Evolutionary conservation across 2,113 vertebrate genomes (phyloP).

Genomic region (Channa maculata): DNA sequence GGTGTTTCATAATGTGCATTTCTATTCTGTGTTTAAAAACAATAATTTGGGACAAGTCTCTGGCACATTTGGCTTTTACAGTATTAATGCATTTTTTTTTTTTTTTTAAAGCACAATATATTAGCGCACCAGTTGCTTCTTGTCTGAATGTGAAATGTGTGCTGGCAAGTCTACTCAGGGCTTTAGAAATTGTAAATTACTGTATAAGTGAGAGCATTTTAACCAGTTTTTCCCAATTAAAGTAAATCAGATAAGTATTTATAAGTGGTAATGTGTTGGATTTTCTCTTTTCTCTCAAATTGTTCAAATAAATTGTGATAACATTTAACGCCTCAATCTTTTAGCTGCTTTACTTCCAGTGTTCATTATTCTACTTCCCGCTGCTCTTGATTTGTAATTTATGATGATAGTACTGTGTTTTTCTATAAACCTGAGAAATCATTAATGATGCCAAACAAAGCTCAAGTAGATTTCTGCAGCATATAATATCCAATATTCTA

Average conservation of each 20-base stretch:
- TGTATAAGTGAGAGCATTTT: conserved; percentile 23
- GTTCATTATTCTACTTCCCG: conserved; percentile 19
- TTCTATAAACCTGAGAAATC: conserved; percentile 18
- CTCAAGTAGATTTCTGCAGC: conserved; percentile 26
- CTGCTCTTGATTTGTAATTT: conserved; percentile 43
- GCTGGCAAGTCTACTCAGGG: background rate
- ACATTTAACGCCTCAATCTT: conserved; percentile 16
- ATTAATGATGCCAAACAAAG: conserved; percentile 38
- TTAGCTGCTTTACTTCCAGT: conserved; percentile 19
- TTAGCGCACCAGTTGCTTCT: background rate
- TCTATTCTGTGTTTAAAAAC: too few species aligned
- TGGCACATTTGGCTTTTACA: too few species aligned
- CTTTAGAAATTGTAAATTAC: conserved; percentile 3
- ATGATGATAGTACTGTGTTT: background rate
- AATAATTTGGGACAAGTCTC: too few species aligned
- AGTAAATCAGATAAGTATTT: conserved; percentile 12
- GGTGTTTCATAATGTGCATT: too few species aligned
- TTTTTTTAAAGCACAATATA: background rate
- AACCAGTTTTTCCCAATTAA: conserved; percentile 28
- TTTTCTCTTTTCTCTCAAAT: conserved; percentile 21
- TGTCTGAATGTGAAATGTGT: conserved; percentile 4
- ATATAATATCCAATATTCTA: conserved; percentile 1
- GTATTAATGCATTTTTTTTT: background rate
- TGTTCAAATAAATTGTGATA: conserved; percentile 9
- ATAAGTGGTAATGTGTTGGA: conserved; percentile 20